Conservation (phyloP, 2,888 invertebrate species). For the Drosophila nr. perissopoda region DNA sequence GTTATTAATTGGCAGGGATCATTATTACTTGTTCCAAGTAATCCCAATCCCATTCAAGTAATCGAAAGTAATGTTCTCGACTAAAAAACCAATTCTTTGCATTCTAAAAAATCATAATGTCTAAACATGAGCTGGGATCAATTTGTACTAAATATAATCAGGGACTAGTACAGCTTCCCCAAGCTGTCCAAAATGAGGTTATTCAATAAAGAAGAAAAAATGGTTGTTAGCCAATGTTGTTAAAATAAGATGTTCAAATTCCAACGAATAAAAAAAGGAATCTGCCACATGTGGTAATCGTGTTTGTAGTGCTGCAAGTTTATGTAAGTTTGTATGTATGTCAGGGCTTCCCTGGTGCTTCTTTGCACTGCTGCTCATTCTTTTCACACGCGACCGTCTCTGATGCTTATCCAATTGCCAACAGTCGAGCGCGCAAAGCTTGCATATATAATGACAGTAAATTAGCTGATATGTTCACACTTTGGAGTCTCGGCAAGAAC, state of each 20-base stretch:
- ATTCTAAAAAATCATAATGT: background rate
- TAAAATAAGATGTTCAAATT: background rate
- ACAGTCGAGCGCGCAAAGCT: conserved; percentile 8
- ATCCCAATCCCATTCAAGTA: background rate
- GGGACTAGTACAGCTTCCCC: background rate
- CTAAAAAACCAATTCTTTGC: background rate
- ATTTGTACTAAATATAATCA: background rate
- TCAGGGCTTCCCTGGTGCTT: conserved; percentile 9
- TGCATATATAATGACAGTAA: conserved; percentile 57
- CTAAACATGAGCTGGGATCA: background rate
- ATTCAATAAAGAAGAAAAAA: background rate
- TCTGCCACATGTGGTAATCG: conserved; percentile 6
- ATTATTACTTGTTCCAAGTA: background rate
- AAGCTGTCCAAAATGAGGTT: background rate
- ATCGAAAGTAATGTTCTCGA: background rate
- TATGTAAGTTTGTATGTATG: background rate
- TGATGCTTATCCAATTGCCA: conserved; percentile 40
- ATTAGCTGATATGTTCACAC: conserved; percentile 67
- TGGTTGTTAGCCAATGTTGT: background rate
- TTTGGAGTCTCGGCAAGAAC: conserved; percentile 31
- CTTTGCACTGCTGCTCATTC: conserved; percentile 15
- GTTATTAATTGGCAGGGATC: background rate
- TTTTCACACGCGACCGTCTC: conserved; percentile 54
- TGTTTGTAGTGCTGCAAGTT: background rate
- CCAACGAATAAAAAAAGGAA: background rate